These are phyloP conservation scores for Epizoanthus ramosus DNA, from an alignment of 92 coral and sea anemone species.

Conservation along the genomic window DNA sequence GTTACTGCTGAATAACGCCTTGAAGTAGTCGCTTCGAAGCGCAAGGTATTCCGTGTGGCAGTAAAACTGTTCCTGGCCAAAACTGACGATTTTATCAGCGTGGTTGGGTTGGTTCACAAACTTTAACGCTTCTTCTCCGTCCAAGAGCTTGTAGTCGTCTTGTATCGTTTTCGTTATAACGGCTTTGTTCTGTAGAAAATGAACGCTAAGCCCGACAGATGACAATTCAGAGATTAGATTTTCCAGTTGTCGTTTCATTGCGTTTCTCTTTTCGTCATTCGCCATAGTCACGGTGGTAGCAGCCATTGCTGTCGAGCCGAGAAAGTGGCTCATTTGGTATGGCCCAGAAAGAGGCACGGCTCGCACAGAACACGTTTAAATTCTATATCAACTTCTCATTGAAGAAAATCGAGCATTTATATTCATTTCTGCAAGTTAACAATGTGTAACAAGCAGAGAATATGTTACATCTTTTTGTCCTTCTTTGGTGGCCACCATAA, in stretches of 20 bases:
- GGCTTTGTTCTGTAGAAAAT: slow-evolving; percentile 81
- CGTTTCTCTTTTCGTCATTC: slow-evolving; percentile 42
- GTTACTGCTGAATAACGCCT: slow-evolving; percentile 78
- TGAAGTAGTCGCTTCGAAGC: slow-evolving; percentile 88
- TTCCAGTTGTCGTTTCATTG: slow-evolving; percentile 58
- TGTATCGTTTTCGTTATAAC: slow-evolving; percentile 68
- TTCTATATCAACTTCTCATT: not conserved
- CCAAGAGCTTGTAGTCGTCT: slow-evolving; percentile 70
- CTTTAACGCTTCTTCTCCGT: slow-evolving; percentile 91
- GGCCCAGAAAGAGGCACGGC: not conserved
- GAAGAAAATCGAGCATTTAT: not conserved
- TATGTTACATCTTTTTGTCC: not conserved
- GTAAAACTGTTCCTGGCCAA: slow-evolving; percentile 79
- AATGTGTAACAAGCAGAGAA: not conserved
- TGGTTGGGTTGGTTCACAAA: slow-evolving; percentile 87
- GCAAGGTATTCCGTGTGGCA: slow-evolving; percentile 89
- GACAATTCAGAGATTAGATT: slow-evolving; percentile 56
- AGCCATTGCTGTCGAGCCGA: slow-evolving; percentile 10
- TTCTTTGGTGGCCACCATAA: not conserved
- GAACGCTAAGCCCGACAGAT: slow-evolving; percentile 80
- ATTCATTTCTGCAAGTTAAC: slow-evolving; percentile 14
- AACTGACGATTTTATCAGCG: slow-evolving; percentile 84
- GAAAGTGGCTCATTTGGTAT: too few relatives aligned
- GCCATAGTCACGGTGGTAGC: not conserved
- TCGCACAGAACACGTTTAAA: not conserved